A percentile compares a stretch with the other conserved stretches of the same genome.
Conservation (phyloP, 1,140 invertebrate species). For the Elysia chlorotica region DNA sequence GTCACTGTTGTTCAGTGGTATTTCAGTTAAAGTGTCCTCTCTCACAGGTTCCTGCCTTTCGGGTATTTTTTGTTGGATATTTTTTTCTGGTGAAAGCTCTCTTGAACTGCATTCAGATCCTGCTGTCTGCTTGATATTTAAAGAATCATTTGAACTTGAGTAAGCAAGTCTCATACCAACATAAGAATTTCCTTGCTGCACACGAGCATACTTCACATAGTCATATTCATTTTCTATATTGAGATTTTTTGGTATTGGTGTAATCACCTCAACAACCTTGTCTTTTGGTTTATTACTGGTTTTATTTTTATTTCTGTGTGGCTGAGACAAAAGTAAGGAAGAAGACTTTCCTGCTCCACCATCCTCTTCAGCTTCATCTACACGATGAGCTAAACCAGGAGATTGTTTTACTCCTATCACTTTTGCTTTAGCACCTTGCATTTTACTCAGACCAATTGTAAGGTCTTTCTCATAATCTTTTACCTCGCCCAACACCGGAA, state of each 20-base stretch:
- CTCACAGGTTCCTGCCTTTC: conserved; percentile 39
- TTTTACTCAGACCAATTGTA: conserved; percentile 31
- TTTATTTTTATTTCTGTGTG: background rate
- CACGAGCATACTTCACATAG: conserved; percentile 82
- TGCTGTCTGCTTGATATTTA: conserved; percentile 35
- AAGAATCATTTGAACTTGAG: conserved; percentile 52
- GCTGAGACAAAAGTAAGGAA: background rate
- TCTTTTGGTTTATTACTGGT: conserved; percentile 5
- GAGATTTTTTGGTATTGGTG: conserved; percentile 28
- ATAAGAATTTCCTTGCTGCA: conserved; percentile 76
- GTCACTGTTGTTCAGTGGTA: conserved; percentile 52
- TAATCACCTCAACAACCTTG: conserved; percentile 21
- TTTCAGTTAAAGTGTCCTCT: conserved; percentile 57
- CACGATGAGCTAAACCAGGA: conserved; percentile 56
- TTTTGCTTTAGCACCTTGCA: conserved; percentile 49
- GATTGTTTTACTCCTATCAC: conserved; percentile 54
- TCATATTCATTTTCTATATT: conserved; percentile 60
- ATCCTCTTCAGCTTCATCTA: conserved; percentile 40
- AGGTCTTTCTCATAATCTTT: conserved; percentile 54
- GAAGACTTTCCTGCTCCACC: conserved; percentile 12
- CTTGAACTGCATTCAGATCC: conserved; percentile 36
- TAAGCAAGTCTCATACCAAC: conserved; percentile 77
- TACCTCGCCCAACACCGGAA: conserved; percentile 51
- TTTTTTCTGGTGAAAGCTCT: conserved; percentile 47
- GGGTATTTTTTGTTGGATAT: conserved; percentile 31